Percentiles rank a stretch among this genome's conserved stretches.
Conservation (phyloP, 1,140 invertebrate species). For the Cydia pomonella region DNA sequence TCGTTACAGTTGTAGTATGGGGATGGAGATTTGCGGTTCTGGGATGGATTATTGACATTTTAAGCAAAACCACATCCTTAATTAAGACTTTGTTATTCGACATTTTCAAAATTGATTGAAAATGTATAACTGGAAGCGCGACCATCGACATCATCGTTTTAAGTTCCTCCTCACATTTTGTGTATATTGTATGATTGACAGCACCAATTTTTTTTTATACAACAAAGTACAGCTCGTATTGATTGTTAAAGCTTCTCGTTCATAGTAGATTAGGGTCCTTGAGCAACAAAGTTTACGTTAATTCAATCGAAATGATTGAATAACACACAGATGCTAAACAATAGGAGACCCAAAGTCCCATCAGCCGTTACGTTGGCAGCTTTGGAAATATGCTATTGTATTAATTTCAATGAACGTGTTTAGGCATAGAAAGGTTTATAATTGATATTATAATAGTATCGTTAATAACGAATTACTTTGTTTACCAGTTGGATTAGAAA, state of each 20-base stretch:
- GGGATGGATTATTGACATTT: background rate
- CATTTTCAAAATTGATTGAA: too few relatives aligned
- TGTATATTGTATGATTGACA: too few relatives aligned
- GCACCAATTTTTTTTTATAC: too few relatives aligned
- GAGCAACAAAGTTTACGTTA: background rate
- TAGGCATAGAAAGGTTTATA: background rate
- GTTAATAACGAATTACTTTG: background rate
- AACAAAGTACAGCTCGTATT: too few relatives aligned
- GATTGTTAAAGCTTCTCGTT: background rate
- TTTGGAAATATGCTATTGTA: constrained; percentile 21
- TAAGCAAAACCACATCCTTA: background rate
- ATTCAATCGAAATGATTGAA: constrained; percentile 10
- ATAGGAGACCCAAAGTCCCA: constrained; percentile 14
- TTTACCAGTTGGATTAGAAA: background rate
- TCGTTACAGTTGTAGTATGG: background rate
- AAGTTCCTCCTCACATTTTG: too few relatives aligned
- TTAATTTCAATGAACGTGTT: constrained; percentile 6
- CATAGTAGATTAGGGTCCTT: background rate
- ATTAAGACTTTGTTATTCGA: too few relatives aligned
- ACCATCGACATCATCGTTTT: too few relatives aligned
- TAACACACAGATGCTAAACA: constrained; percentile 20
- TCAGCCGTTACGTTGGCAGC: background rate
- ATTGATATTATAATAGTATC: background rate
- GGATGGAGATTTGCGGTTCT: background rate
- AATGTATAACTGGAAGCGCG: too few relatives aligned